Conservation (phyloP, 1,140 invertebrate genomes). For the Vanessa tameamea region DNA sequence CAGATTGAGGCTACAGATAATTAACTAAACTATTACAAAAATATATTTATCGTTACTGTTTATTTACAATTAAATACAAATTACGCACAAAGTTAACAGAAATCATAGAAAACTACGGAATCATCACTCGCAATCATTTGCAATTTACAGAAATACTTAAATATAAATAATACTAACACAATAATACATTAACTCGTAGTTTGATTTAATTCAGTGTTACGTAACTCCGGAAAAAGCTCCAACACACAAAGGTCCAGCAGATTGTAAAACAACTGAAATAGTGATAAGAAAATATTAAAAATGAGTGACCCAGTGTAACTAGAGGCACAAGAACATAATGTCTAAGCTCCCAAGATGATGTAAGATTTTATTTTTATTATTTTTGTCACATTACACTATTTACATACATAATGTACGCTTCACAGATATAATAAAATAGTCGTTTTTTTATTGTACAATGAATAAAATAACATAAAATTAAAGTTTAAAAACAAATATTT, state of each 20-base stretch:
- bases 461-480: background rate
- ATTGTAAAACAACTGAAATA: slow-evolving; percentile 77
- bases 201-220: slow-evolving; percentile 42
- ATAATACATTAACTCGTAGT: slow-evolving; percentile 55
- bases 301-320: too few relatives aligned
- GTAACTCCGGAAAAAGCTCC: slow-evolving; percentile 75
- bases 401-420: too few relatives aligned
- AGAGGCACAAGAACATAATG: too few relatives aligned
- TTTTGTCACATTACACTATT: too few relatives aligned
- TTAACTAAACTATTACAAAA: slow-evolving; percentile 60
- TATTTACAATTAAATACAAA: slow-evolving; percentile 67
- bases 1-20: slow-evolving; percentile 22
- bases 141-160: slow-evolving; percentile 51
- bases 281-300: slow-evolving; percentile 20
- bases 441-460: background rate
- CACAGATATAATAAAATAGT: too few relatives aligned
- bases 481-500: background rate
- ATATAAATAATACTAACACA: slow-evolving; percentile 44
- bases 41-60: slow-evolving; percentile 57
- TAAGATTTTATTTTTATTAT: too few relatives aligned
- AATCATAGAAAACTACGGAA: slow-evolving; percentile 41
- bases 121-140: slow-evolving; percentile 35
- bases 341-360: too few relatives aligned
- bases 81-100: slow-evolving; percentile 52
- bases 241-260: slow-evolving; percentile 70